phyloP scores from a whole-genome alignment of 2,113 vertebrate species.

The Ardeotis arabs region DNA sequence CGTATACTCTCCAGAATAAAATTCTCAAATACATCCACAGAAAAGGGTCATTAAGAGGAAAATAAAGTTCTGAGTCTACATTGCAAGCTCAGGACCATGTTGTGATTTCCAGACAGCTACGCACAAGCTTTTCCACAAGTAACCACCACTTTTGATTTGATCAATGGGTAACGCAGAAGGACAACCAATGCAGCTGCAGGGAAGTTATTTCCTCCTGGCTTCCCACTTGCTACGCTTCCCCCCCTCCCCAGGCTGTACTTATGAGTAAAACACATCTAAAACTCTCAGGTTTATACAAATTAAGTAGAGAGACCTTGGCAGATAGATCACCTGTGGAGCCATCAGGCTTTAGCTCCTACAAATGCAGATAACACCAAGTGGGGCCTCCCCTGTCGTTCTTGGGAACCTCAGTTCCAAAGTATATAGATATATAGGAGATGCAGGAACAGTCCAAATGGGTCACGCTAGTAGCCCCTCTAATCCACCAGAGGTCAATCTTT shows the following conservation, averaged over 20 bases:
- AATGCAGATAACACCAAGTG: background rate
- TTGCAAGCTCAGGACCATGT: background rate
- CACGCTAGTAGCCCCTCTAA: background rate
- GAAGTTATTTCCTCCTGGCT: background rate
- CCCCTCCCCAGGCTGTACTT: background rate
- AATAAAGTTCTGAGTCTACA: background rate
- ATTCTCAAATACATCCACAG: background rate
- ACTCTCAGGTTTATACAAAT: background rate
- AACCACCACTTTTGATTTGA: background rate
- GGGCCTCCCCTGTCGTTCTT: background rate
- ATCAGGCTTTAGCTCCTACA: background rate
- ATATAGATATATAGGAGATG: background rate
- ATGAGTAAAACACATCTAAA: background rate
- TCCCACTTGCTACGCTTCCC: background rate
- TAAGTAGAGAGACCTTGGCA: background rate
- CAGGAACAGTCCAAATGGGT: background rate
- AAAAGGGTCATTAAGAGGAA: background rate
- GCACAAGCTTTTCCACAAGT: background rate
- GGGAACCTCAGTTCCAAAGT: background rate
- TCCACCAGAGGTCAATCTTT: slow-evolving; percentile 19
- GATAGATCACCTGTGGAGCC: background rate
- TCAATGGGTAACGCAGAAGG: background rate
- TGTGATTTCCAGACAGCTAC: background rate
- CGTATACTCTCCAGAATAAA: background rate
- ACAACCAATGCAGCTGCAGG: background rate